Base-by-base conservation (phyloP, 1,140 invertebrate species). In the Listronotus bonariensis region DNA sequence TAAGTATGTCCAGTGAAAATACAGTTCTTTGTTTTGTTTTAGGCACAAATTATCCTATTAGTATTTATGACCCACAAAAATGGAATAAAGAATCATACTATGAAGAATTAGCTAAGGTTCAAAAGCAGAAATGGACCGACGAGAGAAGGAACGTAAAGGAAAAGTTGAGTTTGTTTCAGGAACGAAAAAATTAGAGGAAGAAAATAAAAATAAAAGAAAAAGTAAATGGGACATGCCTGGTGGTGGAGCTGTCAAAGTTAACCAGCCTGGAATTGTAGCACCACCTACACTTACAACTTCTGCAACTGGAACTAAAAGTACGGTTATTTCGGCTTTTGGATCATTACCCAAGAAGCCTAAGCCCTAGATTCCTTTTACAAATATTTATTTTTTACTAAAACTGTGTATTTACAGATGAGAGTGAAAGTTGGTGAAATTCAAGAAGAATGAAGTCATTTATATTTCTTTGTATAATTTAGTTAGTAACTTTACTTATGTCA, bases 71-170 rank as follows among this genome's bases (percentile, higher is more conserved):
- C 82, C 94, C 95, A 0, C 82, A 93, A 63, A 89, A 89, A 72
- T 98, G 93, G 93, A 88, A 87, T 8, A 91, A 92, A 76, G 92
- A 96, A 72, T 97, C 95, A 0, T 97, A 88, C 77, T 97, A 95
- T 80, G 95, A 98, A 79, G 92, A 96, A 75, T 80, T 98, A 42
- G 91, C 92, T 0, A 89, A 89, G 74, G 87, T 89, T 6, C 96
- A 97, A 74, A 94, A 80, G 79, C 86, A 8, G 94, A 97, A 80
- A 97, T 97, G 93, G 93, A 97, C 38, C 90, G 89, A 75, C 80
- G 93, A 49, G 93, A 96, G 71, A 96, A 95, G 73, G 93, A 95
- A 72, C 86, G 89, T 61, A 96, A 94, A 78, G 87, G 92, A 11
- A 96, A 96, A 81, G 92, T 94, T 52, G 93, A 96, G 76, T 92